Percentiles rank a stretch among this genome's conserved stretches.
These are phyloP conservation scores for Nomada flava DNA, from an alignment of 2,888 invertebrate genomes.

Conservation along the genomic window DNA sequence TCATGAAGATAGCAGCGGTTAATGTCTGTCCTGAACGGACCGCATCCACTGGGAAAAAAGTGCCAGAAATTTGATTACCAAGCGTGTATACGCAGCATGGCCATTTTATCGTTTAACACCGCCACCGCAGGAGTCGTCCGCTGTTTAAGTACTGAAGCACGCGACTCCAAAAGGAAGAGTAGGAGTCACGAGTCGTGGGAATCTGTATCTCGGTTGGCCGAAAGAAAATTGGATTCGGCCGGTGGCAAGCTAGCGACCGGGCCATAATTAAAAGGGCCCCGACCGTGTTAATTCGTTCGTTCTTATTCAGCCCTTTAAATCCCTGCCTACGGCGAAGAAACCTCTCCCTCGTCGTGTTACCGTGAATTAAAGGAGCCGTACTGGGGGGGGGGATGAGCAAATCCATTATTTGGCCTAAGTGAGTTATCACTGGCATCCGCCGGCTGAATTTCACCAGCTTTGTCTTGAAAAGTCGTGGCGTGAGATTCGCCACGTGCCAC, in stretches of 20 bases:
- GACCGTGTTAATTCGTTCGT: slow-evolving; percentile 67
- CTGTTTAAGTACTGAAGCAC: neutral
- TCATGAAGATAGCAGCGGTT: too few species aligned
- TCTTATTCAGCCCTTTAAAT: slow-evolving; percentile 66
- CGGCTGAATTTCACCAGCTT: slow-evolving; percentile 39
- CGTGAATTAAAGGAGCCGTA: slow-evolving; percentile 62
- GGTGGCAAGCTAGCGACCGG: slow-evolving; percentile 27
- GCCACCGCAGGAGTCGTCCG: too few species aligned
- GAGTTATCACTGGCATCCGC: slow-evolving; percentile 62
- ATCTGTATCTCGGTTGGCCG: slow-evolving; percentile 23
- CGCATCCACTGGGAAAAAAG: neutral
- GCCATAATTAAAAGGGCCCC: slow-evolving; percentile 65
- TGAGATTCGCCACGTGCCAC: slow-evolving; percentile 53
- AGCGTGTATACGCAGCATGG: neutral
- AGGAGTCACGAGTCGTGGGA: slow-evolving; percentile 26
- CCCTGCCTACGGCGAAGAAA: slow-evolving; percentile 43
- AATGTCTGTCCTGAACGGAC: too few species aligned
- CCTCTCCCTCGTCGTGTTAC: slow-evolving; percentile 25
- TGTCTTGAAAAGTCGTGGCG: slow-evolving; percentile 41
- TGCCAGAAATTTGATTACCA: neutral
- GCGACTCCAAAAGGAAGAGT: too few species aligned
- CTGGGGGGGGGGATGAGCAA: slow-evolving; percentile 23
- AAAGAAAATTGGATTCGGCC: slow-evolving; percentile 50
- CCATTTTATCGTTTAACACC: neutral
- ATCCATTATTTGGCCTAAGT: slow-evolving; percentile 67